Conservation (phyloP, 2,888 invertebrate species). For the Rotaria sp. region DNA sequence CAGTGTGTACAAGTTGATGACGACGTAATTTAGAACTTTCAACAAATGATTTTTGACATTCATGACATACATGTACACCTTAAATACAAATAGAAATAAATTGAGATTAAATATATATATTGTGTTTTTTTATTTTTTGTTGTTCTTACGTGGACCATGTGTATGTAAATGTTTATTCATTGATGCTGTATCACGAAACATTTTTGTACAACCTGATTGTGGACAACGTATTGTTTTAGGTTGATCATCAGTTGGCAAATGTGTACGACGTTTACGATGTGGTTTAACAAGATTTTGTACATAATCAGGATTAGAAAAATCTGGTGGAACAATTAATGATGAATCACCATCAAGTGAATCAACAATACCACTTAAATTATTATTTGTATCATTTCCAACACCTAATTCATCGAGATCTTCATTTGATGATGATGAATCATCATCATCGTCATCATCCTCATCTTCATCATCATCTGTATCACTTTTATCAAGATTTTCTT, state of each 20-base stretch:
- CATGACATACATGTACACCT: slow-evolving; percentile 82
- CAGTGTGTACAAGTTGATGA: slow-evolving; percentile 91
- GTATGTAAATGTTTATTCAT: slow-evolving; percentile 94
- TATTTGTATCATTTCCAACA: slow-evolving; percentile 13
- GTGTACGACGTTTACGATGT: slow-evolving; percentile 21
- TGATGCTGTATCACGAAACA: slow-evolving; percentile 91
- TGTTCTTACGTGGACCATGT: slow-evolving; percentile 70
- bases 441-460: background rate
- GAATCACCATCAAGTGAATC: background rate
- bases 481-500: background rate
- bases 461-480: background rate
- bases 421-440: background rate
- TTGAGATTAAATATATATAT: too few species aligned
- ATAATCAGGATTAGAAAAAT: slow-evolving; percentile 20
- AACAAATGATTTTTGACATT: slow-evolving; percentile 94
- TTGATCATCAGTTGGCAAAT: slow-evolving; percentile 25
- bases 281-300: slow-evolving; percentile 25
- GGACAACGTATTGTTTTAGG: slow-evolving; percentile 32
- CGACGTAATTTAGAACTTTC: slow-evolving; percentile 90
- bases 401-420: slow-evolving; percentile 10
- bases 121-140: background rate
- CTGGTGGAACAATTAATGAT: slow-evolving; percentile 14
- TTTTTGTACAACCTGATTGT: slow-evolving; percentile 73
- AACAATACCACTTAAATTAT: background rate
- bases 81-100: background rate